Evolutionary conservation across 1,140 invertebrate genomes (phyloP).

Genomic region (Monomorium pharaonis): DNA sequence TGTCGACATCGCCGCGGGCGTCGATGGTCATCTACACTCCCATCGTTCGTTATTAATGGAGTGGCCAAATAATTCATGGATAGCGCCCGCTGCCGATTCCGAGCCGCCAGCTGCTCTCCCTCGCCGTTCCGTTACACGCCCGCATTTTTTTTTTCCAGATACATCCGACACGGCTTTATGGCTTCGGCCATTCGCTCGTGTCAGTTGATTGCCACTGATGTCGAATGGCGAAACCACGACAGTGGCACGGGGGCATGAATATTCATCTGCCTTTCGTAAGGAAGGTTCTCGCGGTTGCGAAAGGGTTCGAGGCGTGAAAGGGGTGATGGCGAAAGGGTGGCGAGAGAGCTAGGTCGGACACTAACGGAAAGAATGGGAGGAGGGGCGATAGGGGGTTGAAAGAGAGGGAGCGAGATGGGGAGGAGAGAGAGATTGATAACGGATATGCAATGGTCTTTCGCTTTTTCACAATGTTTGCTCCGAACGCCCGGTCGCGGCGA

Average conservation of each 20-base stretch:
- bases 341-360: neutral
- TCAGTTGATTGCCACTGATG: conserved; percentile 84
- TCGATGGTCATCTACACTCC: conserved; percentile 42
- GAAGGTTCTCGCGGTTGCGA: conserved; percentile 72
- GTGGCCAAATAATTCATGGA: conserved; percentile 52
- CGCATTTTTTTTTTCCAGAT: conserved; percentile 53
- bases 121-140: conserved; percentile 56
- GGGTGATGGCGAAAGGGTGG: neutral
- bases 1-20: conserved; percentile 32
- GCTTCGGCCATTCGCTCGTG: conserved; percentile 53
- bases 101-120: conserved; percentile 76
- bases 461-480: conserved; percentile 83
- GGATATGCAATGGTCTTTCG: conserved; percentile 82
- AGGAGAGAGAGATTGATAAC: conserved; percentile 80
- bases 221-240: conserved; percentile 82
- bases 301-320: conserved; percentile 49
- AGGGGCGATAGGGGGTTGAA: conserved; percentile 63
- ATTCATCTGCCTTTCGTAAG: conserved; percentile 84
- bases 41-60: conserved; percentile 61
- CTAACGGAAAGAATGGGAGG: conserved; percentile 67
- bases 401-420: conserved; percentile 42
- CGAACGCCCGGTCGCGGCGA: conserved; percentile 80
- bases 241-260: conserved; percentile 82
- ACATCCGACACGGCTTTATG: conserved; percentile 55
- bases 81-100: conserved; percentile 48